Base-by-base conservation (phyloP, 2,113 vertebrate genomes). In the Rhineura floridana region DNA sequence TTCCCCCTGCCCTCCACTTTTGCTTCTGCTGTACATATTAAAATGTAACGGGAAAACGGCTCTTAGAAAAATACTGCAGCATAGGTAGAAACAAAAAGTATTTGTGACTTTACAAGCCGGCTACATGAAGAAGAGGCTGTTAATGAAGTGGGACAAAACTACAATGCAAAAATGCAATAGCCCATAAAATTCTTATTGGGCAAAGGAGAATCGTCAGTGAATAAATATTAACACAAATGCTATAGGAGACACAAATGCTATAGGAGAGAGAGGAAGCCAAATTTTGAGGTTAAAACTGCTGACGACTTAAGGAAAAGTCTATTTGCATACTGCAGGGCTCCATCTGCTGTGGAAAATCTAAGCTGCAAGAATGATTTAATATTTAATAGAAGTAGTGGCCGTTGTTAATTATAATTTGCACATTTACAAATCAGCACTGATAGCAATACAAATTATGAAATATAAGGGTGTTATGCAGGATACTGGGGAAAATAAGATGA, bases 391-490 rank as follows among this genome's bases (percentile, higher is more conserved):
- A 98, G 97, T 98, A 97, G 97, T 98, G 96, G 98, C 98, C 96
- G 90, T 95, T 98, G 97, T 98, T 99, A 99, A 99, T 99, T 99
- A 99, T 98, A 99, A 99, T 98, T 98, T 99, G 98, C 98, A 98
- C 98, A 97, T 99, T 99, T 99, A 98, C 98, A 99, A 99, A 99
- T 99, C 98, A 98, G 97, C 98, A 98, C 98, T 98, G 99, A 99
- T 98, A 98, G 98, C 98, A 98, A 98, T 98, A 98, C 98, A 99
- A 99, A 99, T 99, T 98, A 99, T 99, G 98, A 99, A 99, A 99
- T 99, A 99, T 99, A 99, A 98, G 97, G 97, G 98, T 97, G 97
- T 98, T 98, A 96, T 95, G 94, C 94, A 28, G 95, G 97, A 98
- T 98, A 98, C 97, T 96, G 90, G 92, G 96, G 98, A 97, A 98